phyloP scores from a whole-genome alignment of 2,113 vertebrate species.

The Pipra filicauda region DNA sequence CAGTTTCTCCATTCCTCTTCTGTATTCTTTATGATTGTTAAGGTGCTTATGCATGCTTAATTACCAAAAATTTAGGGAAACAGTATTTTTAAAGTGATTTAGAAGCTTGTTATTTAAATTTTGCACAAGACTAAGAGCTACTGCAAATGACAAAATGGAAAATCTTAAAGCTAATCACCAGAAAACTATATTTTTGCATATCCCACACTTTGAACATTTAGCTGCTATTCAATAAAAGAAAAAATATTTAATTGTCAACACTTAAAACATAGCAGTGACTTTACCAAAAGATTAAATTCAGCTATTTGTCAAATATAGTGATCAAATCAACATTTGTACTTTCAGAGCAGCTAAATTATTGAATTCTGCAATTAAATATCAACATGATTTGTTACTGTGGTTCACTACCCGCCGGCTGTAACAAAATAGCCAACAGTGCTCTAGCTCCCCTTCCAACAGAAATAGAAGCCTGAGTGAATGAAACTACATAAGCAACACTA shows the following conservation, averaged over 20 bases:
- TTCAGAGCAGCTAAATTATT: not conserved
- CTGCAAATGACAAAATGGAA: not conserved
- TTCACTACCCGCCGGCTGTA: not conserved
- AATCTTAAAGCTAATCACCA: not conserved
- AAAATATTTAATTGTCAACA: not conserved
- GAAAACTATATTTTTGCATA: not conserved
- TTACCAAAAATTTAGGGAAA: not conserved
- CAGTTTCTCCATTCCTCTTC: not conserved
- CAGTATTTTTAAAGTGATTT: not conserved
- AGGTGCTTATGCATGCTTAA: not conserved
- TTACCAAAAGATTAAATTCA: not conserved
- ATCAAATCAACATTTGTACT: not conserved
- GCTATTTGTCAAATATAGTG: not conserved
- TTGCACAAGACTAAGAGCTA: not conserved
- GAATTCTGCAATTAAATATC: conserved; percentile 3
- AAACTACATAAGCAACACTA: not conserved
- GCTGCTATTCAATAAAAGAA: not conserved
- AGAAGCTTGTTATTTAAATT: not conserved
- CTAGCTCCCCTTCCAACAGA: not conserved
- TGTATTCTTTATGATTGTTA: not conserved
- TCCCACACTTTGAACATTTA: not conserved
- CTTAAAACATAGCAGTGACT: not conserved
- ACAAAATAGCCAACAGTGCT: not conserved
- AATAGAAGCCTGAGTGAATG: not conserved
- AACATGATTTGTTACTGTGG: not conserved